Evolutionary conservation across 2,888 invertebrate genomes (phyloP).

Genomic region (Volucella inflata): DNA sequence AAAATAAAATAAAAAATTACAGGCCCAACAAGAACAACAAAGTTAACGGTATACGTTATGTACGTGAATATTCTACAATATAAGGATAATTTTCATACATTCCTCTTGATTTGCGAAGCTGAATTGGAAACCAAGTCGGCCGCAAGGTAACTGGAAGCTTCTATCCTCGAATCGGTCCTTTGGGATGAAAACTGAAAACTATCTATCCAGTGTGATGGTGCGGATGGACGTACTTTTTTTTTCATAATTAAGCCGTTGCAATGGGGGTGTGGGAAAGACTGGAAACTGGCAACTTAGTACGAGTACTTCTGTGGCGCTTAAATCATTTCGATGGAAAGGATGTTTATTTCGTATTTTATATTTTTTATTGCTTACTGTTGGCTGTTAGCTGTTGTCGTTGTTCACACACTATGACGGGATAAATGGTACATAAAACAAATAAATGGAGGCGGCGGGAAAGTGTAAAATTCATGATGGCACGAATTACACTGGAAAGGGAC

Average conservation of each 20-base stretch:
- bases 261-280: constrained; percentile 34
- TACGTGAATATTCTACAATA: constrained; percentile 4
- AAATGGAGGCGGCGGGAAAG: constrained; percentile 55
- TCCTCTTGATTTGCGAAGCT: constrained; percentile 65
- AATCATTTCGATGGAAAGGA: constrained; percentile 65
- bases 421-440: constrained; percentile 59
- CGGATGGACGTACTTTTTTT: constrained; percentile 35
- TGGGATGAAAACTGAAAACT: background rate
- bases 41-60: constrained; percentile 6
- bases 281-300: background rate
- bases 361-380: background rate
- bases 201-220: background rate
- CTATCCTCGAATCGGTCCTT: no score
- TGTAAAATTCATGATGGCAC: constrained; percentile 60
- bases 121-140: constrained; percentile 58
- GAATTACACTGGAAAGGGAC: constrained; percentile 67
- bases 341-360: constrained; percentile 28
- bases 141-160: constrained; percentile 50
- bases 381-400: constrained; percentile 3
- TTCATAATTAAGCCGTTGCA: constrained; percentile 67
- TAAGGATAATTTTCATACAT: constrained; percentile 69
- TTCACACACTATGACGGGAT: constrained; percentile 45
- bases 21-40: background rate
- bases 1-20: constrained; percentile 30
- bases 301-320: constrained; percentile 43